These are phyloP conservation scores for Drosophila seclusa DNA, from an alignment of 2,888 invertebrate genomes.

Conservation along the genomic window DNA sequence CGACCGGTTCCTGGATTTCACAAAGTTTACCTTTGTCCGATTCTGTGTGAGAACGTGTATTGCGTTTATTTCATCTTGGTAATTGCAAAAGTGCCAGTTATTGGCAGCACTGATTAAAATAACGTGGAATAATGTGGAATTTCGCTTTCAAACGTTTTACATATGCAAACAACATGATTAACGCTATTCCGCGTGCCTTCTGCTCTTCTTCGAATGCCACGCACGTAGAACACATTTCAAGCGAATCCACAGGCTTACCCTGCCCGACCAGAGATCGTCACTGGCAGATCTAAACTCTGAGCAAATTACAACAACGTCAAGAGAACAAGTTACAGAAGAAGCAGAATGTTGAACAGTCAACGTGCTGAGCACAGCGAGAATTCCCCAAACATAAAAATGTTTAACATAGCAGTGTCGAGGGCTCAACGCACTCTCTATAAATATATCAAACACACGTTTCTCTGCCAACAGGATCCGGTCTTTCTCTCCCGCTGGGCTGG, in stretches of 20 bases:
- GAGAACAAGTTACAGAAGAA: not conserved
- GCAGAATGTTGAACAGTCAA: slow-evolving; percentile 40
- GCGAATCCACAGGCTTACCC: slow-evolving; percentile 61
- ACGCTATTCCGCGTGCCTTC: slow-evolving; percentile 30
- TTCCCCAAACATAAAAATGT: slow-evolving; percentile 64
- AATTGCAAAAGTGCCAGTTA: slow-evolving; percentile 33
- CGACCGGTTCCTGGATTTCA: slow-evolving; percentile 42
- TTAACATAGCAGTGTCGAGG: slow-evolving; percentile 36
- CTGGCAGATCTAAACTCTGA: slow-evolving; percentile 48
- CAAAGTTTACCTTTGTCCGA: slow-evolving; percentile 14
- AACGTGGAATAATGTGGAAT: slow-evolving; percentile 22
- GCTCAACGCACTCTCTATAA: slow-evolving; percentile 64
- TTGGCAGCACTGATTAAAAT: slow-evolving; percentile 14
- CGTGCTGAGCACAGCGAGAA: slow-evolving; percentile 30
- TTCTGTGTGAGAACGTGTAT: slow-evolving; percentile 5
- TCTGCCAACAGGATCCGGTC: slow-evolving; percentile 69
- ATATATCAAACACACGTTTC: slow-evolving; percentile 64
- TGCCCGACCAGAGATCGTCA: slow-evolving; percentile 38
- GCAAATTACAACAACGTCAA: not conserved
- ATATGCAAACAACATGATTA: slow-evolving; percentile 13
- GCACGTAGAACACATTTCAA: slow-evolving; percentile 71
- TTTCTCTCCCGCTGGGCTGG: slow-evolving; percentile 7
- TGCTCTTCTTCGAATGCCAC: slow-evolving; percentile 57
- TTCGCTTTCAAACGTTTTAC: slow-evolving; percentile 63
- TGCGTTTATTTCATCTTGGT: slow-evolving; percentile 23